Evolutionary conservation across 2,113 vertebrate species (phyloP).

Genomic region (Piaya cayana): DNA sequence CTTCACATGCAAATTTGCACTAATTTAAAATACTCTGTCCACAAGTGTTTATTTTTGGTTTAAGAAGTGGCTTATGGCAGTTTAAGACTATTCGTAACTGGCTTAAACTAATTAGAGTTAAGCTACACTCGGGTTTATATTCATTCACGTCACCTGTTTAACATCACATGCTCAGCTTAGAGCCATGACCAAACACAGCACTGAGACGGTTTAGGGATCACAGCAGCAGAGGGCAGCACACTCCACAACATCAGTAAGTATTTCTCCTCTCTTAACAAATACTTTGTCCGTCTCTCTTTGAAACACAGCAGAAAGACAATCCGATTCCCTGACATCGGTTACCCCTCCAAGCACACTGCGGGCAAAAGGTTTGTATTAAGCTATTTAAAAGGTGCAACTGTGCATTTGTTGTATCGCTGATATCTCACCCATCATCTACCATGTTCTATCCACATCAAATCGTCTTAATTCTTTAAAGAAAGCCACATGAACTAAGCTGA

Average conservation of each 20-base stretch:
- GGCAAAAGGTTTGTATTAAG: background rate
- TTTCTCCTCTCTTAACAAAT: background rate
- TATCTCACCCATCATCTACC: background rate
- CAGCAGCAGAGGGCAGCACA: slow-evolving; percentile 70
- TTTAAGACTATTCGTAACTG: slow-evolving; percentile 9
- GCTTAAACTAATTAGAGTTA: slow-evolving; percentile 32
- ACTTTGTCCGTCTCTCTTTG: background rate
- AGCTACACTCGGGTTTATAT: background rate
- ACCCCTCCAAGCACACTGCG: background rate
- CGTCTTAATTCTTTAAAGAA: background rate
- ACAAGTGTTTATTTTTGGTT: slow-evolving; percentile 33
- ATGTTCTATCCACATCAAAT: background rate
- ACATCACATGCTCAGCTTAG: background rate
- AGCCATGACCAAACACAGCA: background rate
- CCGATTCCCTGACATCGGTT: background rate
- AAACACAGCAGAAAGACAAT: background rate
- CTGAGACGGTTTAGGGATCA: fast-evolving
- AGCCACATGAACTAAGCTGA: background rate
- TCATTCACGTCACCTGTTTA: background rate
- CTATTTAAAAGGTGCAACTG: background rate
- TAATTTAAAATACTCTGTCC: background rate
- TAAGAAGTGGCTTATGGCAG: slow-evolving; percentile 40
- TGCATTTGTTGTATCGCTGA: background rate
- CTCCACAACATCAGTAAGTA: background rate
- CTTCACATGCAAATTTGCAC: background rate